Base-by-base conservation (phyloP, 2,797 vertebrate genomes). In the Gallinago stenura region DNA sequence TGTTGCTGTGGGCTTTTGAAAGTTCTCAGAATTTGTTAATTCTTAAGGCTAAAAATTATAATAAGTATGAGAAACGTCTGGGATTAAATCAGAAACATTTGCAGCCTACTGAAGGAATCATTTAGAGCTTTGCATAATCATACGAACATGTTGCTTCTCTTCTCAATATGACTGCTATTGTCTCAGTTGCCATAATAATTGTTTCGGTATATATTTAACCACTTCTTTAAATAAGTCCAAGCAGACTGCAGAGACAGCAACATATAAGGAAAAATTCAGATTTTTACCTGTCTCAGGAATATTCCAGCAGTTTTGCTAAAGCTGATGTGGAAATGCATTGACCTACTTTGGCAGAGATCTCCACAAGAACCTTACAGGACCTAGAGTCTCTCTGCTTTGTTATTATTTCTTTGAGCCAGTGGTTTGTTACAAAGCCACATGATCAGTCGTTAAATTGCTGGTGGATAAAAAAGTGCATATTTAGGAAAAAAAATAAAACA, bases 221-320 rank as follows among this genome's bases (percentile, higher is more conserved):
- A 70, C 57, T 92, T 92, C 20, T 91, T 76, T 58, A 75, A 79
- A 51, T 86, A 73, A 87, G 30, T 50, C 65, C 78, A 65, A 88
- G 12, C n/a, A 89, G 83, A 91, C 50, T 95, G 70, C 87, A 94
- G 90, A 91, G 26, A 30, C 51, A 69, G 66, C 24, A 72, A 39
- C 64, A 84, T 94, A 92, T 75, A 73, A 83, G 94, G 62, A 81
- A 57, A 57, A 88, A 94, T 97, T 89, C 87, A 92, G 61, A 84
- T 82, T 89, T 88, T 78, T 85, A 65, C 81, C 31, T 96, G 54
- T 93, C 26, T 93, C n/a, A 41, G 68, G 51, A 84, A 75, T 80
- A 72, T 85, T 94, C 70, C 61, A 83, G 72, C 83, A 79, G 75
- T 92, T 83, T 66, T 79, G 85, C 93, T 89, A 65, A 93, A 88